Base-by-base conservation (phyloP, 2,797 vertebrate genomes). In the Clamator glandarius region DNA sequence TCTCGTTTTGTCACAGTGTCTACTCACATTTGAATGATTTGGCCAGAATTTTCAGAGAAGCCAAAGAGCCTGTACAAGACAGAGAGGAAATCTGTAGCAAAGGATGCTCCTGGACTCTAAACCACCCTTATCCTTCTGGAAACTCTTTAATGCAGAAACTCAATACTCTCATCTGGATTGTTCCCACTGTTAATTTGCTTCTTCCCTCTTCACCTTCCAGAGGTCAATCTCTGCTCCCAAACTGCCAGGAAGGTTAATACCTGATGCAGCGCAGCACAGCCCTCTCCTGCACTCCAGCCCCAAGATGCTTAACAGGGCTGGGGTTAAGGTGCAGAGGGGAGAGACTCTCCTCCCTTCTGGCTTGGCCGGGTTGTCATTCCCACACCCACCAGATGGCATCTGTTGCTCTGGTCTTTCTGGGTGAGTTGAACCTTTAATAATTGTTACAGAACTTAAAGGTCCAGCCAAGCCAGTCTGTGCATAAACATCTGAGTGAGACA, bases 351-450 rank as follows among this genome's bases (percentile, higher is more conserved):
- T 90, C 35, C 33, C 39, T 62, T 46, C 55, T 84, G 50, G 28
- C 28, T 81, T 52, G 13, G 29, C 26, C 1, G 1, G 8, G 19
- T 46, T 82, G 48, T 67, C 33, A 3, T 64, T 84, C 82, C 82
- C 39, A 51, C 29, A 73, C 26, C 51, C 17, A 48, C 41, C 2
- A 0, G 19, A 52, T 33, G 21, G 17, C 2, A 1, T 54, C 51
- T 35, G 14, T 42, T 81, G 33, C 42, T 90, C 42, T 9, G 3
- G 8, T 55, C 48, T 83, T 83, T 91, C 52, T n/a, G 55, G 31
- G 23, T 67, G 31, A 91, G 28, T 31, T 59, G 52, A 82, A 84
- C 28, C 6, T 80, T 90, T 70, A 91, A 80, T 89, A n/a, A 83
- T 76, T 93, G 46, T 23, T 63, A 46, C n/a, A 86, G 66, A 28